Conservation (phyloP, 2,888 invertebrate species). For the Archips xylosteana region DNA sequence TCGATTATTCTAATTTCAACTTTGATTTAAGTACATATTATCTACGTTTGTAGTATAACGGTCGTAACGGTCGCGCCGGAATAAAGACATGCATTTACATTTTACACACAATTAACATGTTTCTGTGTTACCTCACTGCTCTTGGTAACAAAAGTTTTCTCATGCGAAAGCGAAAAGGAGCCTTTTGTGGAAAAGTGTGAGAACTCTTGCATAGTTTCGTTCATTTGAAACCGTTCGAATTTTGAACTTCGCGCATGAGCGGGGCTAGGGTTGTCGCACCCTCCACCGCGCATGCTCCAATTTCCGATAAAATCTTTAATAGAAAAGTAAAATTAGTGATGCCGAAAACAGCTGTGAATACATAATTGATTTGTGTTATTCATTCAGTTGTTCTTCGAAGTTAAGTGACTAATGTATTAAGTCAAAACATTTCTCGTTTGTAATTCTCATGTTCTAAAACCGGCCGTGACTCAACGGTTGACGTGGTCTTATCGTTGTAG, state of each 20-base stretch:
- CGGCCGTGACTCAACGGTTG: slow-evolving; percentile 47
- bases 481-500: slow-evolving; percentile 33
- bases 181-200: slow-evolving; percentile 44
- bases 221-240: slow-evolving; percentile 56
- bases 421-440: slow-evolving; percentile 11
- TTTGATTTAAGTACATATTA: neutral
- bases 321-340: neutral
- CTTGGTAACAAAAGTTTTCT: slow-evolving; percentile 27
- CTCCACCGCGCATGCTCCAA: slow-evolving; percentile 46
- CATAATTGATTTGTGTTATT: neutral
- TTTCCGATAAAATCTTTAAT: slow-evolving; percentile 33
- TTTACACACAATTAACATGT: slow-evolving; percentile 43
- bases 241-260: slow-evolving; percentile 58
- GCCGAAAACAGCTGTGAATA: slow-evolving; percentile 2
- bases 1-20: neutral
- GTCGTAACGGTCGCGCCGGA: slow-evolving; percentile 40
- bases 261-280: slow-evolving; percentile 53
- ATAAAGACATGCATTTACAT: slow-evolving; percentile 29
- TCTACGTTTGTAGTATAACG: slow-evolving; percentile 46
- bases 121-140: slow-evolving; percentile 24
- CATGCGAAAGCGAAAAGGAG: slow-evolving; percentile 45
- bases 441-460: slow-evolving; percentile 41
- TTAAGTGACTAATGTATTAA: slow-evolving; percentile 25
- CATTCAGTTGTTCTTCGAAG: slow-evolving; percentile 15
- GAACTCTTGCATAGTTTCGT: slow-evolving; percentile 63